Evolutionary conservation across 2,113 vertebrate species (phyloP).

Genomic region (Artemisiospiza belli): DNA sequence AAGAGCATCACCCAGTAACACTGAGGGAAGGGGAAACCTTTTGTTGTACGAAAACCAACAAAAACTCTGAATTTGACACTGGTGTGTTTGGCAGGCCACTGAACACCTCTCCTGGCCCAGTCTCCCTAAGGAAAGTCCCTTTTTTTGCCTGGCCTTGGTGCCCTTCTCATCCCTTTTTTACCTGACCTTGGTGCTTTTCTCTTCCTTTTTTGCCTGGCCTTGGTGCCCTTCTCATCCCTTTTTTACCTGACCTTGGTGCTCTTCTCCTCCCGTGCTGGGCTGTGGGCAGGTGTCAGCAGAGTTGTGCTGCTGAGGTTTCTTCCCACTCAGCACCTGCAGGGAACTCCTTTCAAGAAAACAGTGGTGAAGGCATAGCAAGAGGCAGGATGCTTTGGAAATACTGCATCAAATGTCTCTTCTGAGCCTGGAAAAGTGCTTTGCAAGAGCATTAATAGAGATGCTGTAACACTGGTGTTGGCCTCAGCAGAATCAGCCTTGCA

Average conservation of each 20-base stretch:
- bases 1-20: not conserved
- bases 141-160: rapidly evolving
- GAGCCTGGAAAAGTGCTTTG: not conserved
- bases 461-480: not conserved
- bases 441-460: not conserved
- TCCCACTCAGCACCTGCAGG: not conserved
- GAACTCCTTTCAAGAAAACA: not conserved
- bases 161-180: not conserved
- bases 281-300: not conserved
- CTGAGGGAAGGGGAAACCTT: not conserved
- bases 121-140: not conserved
- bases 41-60: not conserved
- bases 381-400: not conserved
- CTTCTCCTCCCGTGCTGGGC: not conserved
- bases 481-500: not conserved
- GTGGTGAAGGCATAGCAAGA: not conserved
- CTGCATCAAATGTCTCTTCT: not conserved
- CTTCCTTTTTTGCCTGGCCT: not conserved
- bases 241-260: rapidly evolving
- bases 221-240: not conserved
- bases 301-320: not conserved
- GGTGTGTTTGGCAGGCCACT: not conserved
- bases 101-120: not conserved
- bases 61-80: not conserved
- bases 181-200: rapidly evolving